phyloP scores from a whole-genome alignment of 2,888 invertebrate genomes.

The Frankliniella intonsa region DNA sequence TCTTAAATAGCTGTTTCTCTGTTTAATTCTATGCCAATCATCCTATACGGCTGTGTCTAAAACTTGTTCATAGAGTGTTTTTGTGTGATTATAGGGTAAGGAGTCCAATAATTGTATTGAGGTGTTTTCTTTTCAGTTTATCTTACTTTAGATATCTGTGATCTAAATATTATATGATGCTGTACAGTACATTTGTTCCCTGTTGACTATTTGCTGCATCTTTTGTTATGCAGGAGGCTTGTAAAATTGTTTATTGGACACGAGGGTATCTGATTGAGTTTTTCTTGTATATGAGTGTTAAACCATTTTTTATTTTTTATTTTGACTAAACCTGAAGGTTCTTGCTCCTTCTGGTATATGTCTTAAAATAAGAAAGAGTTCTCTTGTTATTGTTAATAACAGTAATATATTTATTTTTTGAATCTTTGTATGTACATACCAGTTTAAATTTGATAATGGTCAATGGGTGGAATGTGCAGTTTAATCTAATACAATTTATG shows the following conservation, averaged over 20 bases:
- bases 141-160: not conserved
- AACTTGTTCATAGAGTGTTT: not conserved
- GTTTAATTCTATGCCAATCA: too few species aligned
- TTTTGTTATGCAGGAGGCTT: too few species aligned
- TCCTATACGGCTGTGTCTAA: not conserved
- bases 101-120: not conserved
- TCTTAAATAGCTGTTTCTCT: too few species aligned
- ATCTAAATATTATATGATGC: not conserved
- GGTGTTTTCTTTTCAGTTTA: not conserved
- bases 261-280: too few species aligned
- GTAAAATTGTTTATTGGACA: not conserved
- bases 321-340: not conserved
- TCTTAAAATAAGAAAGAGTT: not conserved
- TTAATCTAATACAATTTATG: not conserved
- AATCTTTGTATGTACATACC: not conserved
- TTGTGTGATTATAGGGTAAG: slow-evolving; percentile 7
- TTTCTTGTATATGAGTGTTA: not conserved
- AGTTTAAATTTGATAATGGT: not conserved
- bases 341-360: not conserved
- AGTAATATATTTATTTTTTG: slow-evolving; percentile 16
- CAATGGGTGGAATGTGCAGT: too few species aligned
- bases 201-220: too few species aligned
- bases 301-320: not conserved
- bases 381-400: not conserved
- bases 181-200: not conserved